A percentile compares a stretch with the other conserved stretches of the same genome.
phyloP scores from a whole-genome alignment of 1,140 invertebrate genomes.

The Protaetia brevitarsis region DNA sequence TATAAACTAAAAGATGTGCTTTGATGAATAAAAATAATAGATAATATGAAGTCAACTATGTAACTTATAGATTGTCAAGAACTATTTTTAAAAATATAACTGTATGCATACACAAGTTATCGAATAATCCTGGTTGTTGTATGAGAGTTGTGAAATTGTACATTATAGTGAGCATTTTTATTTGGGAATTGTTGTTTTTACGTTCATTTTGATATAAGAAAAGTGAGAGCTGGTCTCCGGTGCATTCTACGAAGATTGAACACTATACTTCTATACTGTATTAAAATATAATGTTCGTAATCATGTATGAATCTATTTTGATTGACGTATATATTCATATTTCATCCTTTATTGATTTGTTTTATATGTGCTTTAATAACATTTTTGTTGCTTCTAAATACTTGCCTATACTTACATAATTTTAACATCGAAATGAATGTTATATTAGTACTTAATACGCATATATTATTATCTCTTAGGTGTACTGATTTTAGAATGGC shows the following conservation, averaged over 20 bases:
- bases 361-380: too few species aligned
- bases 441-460: not conserved
- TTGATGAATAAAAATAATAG: not conserved
- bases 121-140: slow-evolving; percentile 7
- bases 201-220: not conserved
- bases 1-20: not conserved
- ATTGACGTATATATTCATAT: too few species aligned
- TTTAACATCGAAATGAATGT: not conserved
- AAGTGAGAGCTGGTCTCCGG: not conserved
- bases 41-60: not conserved
- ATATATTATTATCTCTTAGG: not conserved
- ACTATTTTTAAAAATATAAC: not conserved
- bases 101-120: not conserved
- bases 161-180: not conserved
- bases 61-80: not conserved
- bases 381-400: too few species aligned
- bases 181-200: not conserved
- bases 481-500: too few species aligned
- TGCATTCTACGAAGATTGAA: not conserved
- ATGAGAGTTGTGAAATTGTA: slow-evolving; percentile 3
- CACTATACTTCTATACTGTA: not conserved
- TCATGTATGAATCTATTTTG: not conserved
- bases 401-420: not conserved
- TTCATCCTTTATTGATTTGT: not conserved
- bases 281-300: not conserved